A percentile compares a stretch with the other conserved stretches of the same genome.
Conservation (phyloP, 2,113 vertebrate species). For the Cygnus atratus region DNA sequence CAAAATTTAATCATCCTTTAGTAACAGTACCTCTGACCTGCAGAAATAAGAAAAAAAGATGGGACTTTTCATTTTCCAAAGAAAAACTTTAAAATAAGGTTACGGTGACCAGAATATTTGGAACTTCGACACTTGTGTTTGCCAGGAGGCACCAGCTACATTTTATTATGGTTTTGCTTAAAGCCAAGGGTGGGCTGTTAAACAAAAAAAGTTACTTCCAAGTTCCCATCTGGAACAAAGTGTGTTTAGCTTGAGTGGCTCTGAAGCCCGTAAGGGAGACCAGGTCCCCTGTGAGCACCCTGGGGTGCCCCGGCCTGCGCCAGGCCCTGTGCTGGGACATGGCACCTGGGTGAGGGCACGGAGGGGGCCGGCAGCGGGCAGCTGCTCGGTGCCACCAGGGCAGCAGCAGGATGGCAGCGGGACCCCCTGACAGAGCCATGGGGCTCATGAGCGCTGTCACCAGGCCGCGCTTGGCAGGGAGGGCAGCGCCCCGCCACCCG, state of each 20-base stretch:
- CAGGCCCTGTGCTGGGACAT: background rate
- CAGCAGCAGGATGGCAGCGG: too few relatives aligned
- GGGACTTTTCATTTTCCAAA: too few relatives aligned
- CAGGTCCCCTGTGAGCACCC: background rate
- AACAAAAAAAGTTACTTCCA: too few relatives aligned
- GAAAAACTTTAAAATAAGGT: background rate
- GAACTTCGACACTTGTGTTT: rapidly evolving
- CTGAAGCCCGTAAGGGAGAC: background rate
- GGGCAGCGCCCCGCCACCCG: too few relatives aligned
- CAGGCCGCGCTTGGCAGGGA: background rate
- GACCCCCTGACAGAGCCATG: too few relatives aligned
- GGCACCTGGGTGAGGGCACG: background rate
- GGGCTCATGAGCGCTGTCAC: too few relatives aligned
- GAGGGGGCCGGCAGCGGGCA: background rate
- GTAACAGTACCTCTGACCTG: rapidly evolving
- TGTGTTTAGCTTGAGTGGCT: rapidly evolving
- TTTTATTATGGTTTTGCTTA: rapidly evolving
- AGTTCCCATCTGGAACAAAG: background rate
- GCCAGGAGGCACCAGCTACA: rapidly evolving
- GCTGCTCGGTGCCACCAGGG: too few relatives aligned
- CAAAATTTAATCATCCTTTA: background rate
- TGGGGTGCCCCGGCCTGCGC: background rate
- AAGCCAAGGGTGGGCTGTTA: background rate
- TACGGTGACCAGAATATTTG: rapidly evolving
- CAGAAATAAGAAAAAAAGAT: rapidly evolving